Evolutionary conservation across 2,113 vertebrate genomes (phyloP).

Genomic region (Paralichthys olivaceus): DNA sequence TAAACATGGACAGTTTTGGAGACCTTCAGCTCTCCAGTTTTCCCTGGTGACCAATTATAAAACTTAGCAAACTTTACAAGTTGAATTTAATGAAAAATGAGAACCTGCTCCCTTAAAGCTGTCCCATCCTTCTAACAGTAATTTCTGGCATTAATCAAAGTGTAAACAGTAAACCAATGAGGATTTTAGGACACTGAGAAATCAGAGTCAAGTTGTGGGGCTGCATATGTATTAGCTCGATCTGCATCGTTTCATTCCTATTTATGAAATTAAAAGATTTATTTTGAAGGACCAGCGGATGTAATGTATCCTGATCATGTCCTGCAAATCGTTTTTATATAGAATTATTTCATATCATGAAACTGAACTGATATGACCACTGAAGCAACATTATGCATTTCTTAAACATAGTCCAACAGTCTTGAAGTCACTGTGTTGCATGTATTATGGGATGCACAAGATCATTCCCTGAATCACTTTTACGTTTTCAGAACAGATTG

Average conservation of each 20-base stretch:
- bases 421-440: too few relatives aligned
- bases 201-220: slow-evolving; percentile 4
- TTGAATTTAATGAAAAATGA: slow-evolving; percentile 37
- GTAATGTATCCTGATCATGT: background rate
- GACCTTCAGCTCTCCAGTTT: slow-evolving; percentile 36
- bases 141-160: slow-evolving; percentile 58
- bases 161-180: slow-evolving; percentile 32
- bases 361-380: too few relatives aligned
- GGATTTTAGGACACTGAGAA: slow-evolving; percentile 17
- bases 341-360: too few relatives aligned
- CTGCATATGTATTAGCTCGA: slow-evolving; percentile 13
- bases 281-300: background rate
- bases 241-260: background rate
- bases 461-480: background rate
- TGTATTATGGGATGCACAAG: too few relatives aligned
- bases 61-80: slow-evolving; percentile 59
- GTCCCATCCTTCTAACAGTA: slow-evolving; percentile 30
- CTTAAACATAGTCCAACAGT: too few relatives aligned
- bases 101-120: slow-evolving; percentile 31
- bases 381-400: too few relatives aligned
- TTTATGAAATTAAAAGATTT: background rate
- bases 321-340: too few relatives aligned
- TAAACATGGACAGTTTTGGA: slow-evolving; percentile 15
- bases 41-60: slow-evolving; percentile 72
- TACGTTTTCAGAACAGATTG: background rate